Evolutionary conservation across 2,888 invertebrate genomes (phyloP), one percentile per base, ranked within the genome.

Genomic region (Loripinus fragilis): DNA sequence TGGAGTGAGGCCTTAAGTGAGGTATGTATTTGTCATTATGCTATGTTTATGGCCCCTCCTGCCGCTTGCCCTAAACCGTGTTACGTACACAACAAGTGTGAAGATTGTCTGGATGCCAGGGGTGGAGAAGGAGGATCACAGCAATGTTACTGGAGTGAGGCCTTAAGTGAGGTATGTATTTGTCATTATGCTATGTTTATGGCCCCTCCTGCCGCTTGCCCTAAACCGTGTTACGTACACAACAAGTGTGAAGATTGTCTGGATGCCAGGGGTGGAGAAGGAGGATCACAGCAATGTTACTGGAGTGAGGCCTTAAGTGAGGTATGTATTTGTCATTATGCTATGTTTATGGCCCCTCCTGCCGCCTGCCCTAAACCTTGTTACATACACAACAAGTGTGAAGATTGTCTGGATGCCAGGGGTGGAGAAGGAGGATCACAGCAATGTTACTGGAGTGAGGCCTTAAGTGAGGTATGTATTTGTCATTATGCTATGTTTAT

Each of bases 71-170:
- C 95, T 0, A 83, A 84, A 8, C 95, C 96, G 20, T 98, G 98
- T 90, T 95, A 96, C 72, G 95, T 95, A 52, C 90, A 95, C 95
- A 85, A 71, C 45, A 96, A 96, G 83, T 98, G 98, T 91, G 95
- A 95, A 38, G 95, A 95, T 8, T 98, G 98, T 89, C 94, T 98
- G 12, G 89, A 91, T 33, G 93, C 94, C 48, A 81, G 90, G 52
- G 94, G 94, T 33, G 96, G 96, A 0, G 97, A 97, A 91, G 96
- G 96, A 0, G 97, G 97, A 12, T 96, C 96, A 88, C 95, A 96
- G 17, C 96, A 97, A 90, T 98, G 98, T 91, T 95, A 96, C 85
- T 98, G 98, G 98, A 98, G 98, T 0, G 96, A 96, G 0, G 96
- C 96, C 89, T 94, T 98, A 23, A 96, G 96, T 80, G 96, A 97